Evolutionary conservation across 2,797 vertebrate species (phyloP), one percentile per base, ranked within the genome.

Genomic region (Catostomus latipinnis): DNA sequence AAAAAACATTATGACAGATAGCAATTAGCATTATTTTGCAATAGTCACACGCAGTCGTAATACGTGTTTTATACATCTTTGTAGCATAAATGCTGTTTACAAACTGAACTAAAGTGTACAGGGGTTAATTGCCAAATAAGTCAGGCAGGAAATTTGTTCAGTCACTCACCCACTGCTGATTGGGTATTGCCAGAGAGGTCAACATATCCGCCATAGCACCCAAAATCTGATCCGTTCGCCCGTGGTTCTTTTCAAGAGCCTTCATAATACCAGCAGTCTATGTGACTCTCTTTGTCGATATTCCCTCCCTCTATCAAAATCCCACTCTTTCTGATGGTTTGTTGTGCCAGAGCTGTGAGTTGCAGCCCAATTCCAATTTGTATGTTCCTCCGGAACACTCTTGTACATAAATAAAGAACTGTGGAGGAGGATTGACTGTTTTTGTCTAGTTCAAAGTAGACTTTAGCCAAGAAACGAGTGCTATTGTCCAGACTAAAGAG

Each of bases 151-250:
- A 73, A 56, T 56, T 68, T 72, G 22, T 49, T 45, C 18, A 58
- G 65, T 81, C 85, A 92, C 96, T 95, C 92, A 96, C 96, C 96
- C 95, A 95, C 84, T 94, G 94, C 83, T 95, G 95, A 88, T 89
- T 94, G 81, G 96, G 96, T 84, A 96, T 89, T 68, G 94, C 95
- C 91, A 97, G 91, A 57, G 96, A 96, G 66, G 94, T 96, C 68
- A 97, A 92, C 91, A 97, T 92, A 70, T 97, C 96, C 18, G 95
- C 95, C 94, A 97, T 96, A 82, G 96, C 96, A 86, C 96, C 96
- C 81, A 97, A 91, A 91, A 97, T 96, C 92, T 96, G 95, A 93
- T 97, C 95, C 7, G 96, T 96, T 80, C 95, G 94, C 81, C 95
- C 96, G 83, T 90, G 91, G 84, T 92, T 94, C 90, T 93, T 94